Percentiles rank a stretch among this genome's conserved stretches.
Conservation (phyloP, 2,113 vertebrate genomes). For the Megaptera novaeangliae region DNA sequence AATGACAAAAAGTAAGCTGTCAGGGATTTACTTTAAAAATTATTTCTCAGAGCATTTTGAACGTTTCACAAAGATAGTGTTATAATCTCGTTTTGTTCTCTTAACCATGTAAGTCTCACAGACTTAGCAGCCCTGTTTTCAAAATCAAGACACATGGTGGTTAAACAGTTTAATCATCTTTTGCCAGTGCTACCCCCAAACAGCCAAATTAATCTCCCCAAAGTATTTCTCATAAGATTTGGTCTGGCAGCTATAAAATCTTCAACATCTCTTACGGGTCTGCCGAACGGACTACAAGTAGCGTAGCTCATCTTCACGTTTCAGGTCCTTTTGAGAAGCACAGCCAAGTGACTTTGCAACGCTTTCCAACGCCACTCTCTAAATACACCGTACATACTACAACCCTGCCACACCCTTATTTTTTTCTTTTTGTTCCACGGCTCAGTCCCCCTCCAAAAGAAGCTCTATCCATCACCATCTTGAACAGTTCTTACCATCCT, state of each 20-base stretch:
- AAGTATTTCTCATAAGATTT: not conserved
- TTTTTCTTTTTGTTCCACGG: not conserved
- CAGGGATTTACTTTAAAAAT: not conserved
- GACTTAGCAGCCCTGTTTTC: not conserved
- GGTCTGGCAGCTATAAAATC: not conserved
- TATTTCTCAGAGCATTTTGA: not conserved
- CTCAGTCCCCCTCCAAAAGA: not conserved
- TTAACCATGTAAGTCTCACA: not conserved
- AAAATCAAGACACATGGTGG: not conserved
- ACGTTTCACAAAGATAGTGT: not conserved
- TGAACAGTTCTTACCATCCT: not conserved
- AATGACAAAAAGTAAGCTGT: not conserved
- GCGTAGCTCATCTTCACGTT: not conserved
- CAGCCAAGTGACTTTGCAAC: not conserved
- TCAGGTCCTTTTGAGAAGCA: not conserved
- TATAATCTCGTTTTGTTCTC: not conserved
- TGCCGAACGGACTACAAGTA: no score
- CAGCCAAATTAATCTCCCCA: not conserved
- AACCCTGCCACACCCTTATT: rapidly evolving
- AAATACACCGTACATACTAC: not conserved
- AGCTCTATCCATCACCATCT: not conserved
- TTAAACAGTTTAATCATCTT: not conserved
- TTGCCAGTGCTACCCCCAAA: not conserved
- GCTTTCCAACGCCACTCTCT: not conserved
- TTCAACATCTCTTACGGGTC: not conserved